phyloP scores from a whole-genome alignment of 2,113 vertebrate genomes.

The Notarius lentiginosus region DNA sequence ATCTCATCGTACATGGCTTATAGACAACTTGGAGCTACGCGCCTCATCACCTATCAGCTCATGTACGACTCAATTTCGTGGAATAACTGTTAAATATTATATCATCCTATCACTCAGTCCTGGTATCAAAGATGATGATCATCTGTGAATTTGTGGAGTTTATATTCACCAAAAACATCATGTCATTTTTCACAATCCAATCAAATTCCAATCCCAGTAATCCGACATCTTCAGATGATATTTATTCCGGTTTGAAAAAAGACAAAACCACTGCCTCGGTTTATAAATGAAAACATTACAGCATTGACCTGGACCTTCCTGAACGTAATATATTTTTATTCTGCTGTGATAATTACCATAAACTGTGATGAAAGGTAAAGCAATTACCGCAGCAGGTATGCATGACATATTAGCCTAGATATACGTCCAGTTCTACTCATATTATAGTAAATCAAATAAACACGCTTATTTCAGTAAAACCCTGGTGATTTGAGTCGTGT shows the following conservation, averaged over 20 bases:
- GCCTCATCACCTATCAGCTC: no score
- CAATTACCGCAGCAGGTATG: not conserved
- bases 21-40: no score
- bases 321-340: not conserved
- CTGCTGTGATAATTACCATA: slow-evolving; percentile 2
- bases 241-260: not conserved
- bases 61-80: no score
- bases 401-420: not conserved
- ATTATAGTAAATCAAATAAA: slow-evolving; percentile 3
- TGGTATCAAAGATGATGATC: not conserved
- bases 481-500: not conserved
- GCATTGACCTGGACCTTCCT: not conserved
- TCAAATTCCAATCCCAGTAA: not conserved
- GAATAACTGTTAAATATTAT: no score
- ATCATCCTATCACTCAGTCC: not conserved
- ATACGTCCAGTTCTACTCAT: not conserved
- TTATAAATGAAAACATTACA: not conserved
- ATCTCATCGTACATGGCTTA: no score
- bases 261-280: not conserved
- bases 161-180: not conserved
- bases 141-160: not conserved
- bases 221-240: not conserved
- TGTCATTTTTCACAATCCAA: not conserved
- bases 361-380: not conserved
- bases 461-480: not conserved